Evolutionary conservation across 2,888 invertebrate species (phyloP), one percentile per base, ranked within the genome.

Genomic region (Glyphotaelius pellucidus): DNA sequence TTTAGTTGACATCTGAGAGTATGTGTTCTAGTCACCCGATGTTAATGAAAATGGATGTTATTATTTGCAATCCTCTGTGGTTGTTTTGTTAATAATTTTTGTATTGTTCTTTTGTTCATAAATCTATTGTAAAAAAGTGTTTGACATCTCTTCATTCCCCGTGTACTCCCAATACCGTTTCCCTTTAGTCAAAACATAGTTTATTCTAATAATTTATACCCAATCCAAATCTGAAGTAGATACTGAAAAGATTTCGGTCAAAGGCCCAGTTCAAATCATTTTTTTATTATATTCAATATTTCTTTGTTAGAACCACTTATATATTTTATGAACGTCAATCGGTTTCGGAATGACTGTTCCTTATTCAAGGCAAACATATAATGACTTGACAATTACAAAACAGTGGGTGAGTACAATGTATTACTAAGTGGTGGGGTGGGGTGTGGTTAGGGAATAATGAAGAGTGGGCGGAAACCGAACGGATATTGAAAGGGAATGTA

Each of bases 81-180:
- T 38, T 83, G 83, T 83, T 83, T 83, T 83, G 83, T 83, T 83
- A 35, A 83, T 38, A 32, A 83, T 83, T 83, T 83, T 83, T 83
- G 83, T 83, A 87, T 87, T 67, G 67, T 87, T 47, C 42, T 38
- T 87, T 87, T 87, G 42, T 87, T 87, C 52, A 47, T 87, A 87
- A 47, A 47, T 87, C 30, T 87, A 47, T 31, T 87, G 38, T 47
- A 30, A 88, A 88, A 86, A 38, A 25, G 2, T 0, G 1, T 67
- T 67, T 67, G 25, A 67, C 9, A n/a, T 25, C 9, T 67, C 25
- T 67, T 25, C 67, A 67, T 7, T 67, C 67, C 25, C 25, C n/a
- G 1, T 67, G 3, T n/a, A 15, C 47, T 47, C 47, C 47, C 3
- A 67, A 67, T 67, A 67, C 52, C 0, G 5, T 15, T 67, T 19